Conservation (phyloP, 2,888 invertebrate genomes). For the Catocala sponsa region DNA sequence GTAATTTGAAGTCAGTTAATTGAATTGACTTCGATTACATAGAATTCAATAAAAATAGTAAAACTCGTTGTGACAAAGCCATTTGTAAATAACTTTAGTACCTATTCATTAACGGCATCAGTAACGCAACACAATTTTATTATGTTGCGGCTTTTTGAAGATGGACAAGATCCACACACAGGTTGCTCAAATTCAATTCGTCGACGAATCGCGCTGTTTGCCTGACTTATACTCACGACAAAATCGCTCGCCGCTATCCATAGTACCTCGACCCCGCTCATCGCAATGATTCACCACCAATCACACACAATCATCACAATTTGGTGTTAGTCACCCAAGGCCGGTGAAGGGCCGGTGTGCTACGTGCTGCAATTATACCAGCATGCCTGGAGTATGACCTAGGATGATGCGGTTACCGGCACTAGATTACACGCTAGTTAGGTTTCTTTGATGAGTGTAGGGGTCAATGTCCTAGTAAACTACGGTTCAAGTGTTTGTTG, state of each 20-base stretch:
- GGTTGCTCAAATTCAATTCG: too few species aligned
- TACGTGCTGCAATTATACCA: conserved; percentile 71
- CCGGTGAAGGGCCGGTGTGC: conserved; percentile 71
- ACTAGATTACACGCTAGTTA: conserved; percentile 43
- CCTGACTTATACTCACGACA: too few species aligned
- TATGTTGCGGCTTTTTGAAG: too few species aligned
- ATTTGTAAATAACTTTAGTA: too few species aligned
- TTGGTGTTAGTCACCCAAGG: conserved; percentile 60
- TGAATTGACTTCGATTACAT: too few species aligned
- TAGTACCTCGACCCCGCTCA: conserved; percentile 21
- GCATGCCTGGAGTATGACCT: conserved; percentile 44
- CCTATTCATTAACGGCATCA: too few species aligned
- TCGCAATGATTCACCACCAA: conserved; percentile 61
- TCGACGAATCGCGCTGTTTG: too few species aligned
- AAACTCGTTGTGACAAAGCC: too few species aligned
- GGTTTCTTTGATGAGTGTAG: conserved; percentile 25
- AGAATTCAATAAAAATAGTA: too few species aligned
- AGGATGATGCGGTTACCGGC: conserved; percentile 51
- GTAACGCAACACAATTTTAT: too few species aligned
- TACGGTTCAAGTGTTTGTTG: background rate
- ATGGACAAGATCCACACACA: too few species aligned
- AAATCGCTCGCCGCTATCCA: conserved; percentile 24
- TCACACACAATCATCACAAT: conserved; percentile 66
- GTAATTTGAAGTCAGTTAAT: too few species aligned
- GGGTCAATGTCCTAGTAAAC: conserved; percentile 17